Evolutionary conservation across 2,888 invertebrate genomes (phyloP).

Genomic region (Cabera pusaria): DNA sequence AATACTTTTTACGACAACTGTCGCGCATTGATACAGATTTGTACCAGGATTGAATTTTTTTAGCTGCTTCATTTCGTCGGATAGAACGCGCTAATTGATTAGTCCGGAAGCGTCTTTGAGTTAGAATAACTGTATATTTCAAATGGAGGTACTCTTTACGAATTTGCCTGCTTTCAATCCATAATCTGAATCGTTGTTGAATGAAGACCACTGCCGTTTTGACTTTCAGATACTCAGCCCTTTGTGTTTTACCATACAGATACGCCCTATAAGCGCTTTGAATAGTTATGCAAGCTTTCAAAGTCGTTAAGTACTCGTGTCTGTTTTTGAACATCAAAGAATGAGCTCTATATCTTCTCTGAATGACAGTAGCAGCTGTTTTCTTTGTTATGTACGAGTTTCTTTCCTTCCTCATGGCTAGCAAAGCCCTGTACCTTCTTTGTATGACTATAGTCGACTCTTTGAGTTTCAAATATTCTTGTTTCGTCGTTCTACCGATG

Average conservation of each 20-base stretch:
- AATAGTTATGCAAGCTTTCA: slow-evolving; percentile 59
- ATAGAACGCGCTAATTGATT: slow-evolving; percentile 40
- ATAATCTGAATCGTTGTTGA: slow-evolving; percentile 62
- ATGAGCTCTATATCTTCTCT: slow-evolving; percentile 63
- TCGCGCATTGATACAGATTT: slow-evolving; percentile 48
- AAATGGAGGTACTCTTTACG: slow-evolving; percentile 48
- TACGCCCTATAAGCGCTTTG: slow-evolving; percentile 64
- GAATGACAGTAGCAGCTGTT: slow-evolving; percentile 43
- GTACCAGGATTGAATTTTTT: slow-evolving; percentile 67
- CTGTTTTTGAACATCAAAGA: slow-evolving; percentile 56
- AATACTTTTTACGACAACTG: slow-evolving; percentile 45
- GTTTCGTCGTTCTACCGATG: slow-evolving; percentile 45
- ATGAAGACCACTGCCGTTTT: slow-evolving; percentile 57
- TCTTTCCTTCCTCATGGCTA: slow-evolving; percentile 56
- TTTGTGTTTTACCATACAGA: slow-evolving; percentile 44
- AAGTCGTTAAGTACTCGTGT: slow-evolving; percentile 51
- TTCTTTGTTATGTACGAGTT: slow-evolving; percentile 47
- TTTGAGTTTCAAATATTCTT: slow-evolving; percentile 44
- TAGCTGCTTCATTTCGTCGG: slow-evolving; percentile 44
- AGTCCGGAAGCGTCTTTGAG: slow-evolving; percentile 63
- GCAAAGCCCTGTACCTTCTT: slow-evolving; percentile 61
- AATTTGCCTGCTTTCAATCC: slow-evolving; percentile 41
- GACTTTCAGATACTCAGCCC: slow-evolving; percentile 44
- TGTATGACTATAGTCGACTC: slow-evolving; percentile 47
- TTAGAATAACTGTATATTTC: slow-evolving; percentile 43